These are phyloP conservation scores for Andrena minutula DNA, from an alignment of 2,888 invertebrate species.

Conservation along the genomic window DNA sequence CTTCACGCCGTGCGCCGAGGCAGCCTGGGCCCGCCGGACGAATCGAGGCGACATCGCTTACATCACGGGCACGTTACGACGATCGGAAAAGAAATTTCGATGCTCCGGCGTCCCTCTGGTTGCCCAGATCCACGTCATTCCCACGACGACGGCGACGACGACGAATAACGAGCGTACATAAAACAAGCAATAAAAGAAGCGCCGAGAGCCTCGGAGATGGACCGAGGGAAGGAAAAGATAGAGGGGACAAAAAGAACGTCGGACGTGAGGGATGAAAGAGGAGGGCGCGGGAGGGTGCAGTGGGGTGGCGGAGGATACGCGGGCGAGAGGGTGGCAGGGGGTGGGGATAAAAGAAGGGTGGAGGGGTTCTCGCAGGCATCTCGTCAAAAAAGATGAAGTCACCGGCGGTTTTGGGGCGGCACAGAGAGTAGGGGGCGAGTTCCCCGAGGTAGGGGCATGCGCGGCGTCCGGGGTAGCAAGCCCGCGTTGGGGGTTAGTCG, in stretches of 20 bases:
- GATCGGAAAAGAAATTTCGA: conserved; percentile 16
- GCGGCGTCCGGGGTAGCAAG: conserved; percentile 81
- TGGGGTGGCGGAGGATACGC: conserved; percentile 11
- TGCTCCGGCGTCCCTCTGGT: not conserved
- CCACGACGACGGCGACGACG: not conserved
- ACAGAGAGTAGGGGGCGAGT: conserved; percentile 60
- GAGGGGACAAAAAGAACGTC: not conserved
- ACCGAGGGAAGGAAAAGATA: not conserved
- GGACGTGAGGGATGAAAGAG: not conserved
- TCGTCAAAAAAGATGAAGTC: conserved; percentile 77
- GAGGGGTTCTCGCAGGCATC: conserved; percentile 55
- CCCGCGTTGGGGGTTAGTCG: conserved; percentile 81
- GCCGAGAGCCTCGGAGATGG: not conserved
- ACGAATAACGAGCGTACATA: conserved; percentile 7
- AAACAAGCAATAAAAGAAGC: conserved; percentile 13
- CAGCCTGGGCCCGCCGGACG: not conserved
- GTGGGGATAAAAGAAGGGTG: conserved; percentile 9
- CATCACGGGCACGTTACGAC: not conserved
- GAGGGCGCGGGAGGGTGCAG: not conserved
- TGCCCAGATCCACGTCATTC: not conserved
- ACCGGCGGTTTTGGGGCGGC: conserved; percentile 72
- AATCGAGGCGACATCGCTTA: conserved; percentile 7
- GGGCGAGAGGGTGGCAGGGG: conserved; percentile 6
- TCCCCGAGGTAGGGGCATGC: conserved; percentile 79
- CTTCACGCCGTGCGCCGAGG: not conserved